These are phyloP conservation scores for Chlorops oryzae DNA, from an alignment of 1,140 invertebrate species.

Conservation along the genomic window DNA sequence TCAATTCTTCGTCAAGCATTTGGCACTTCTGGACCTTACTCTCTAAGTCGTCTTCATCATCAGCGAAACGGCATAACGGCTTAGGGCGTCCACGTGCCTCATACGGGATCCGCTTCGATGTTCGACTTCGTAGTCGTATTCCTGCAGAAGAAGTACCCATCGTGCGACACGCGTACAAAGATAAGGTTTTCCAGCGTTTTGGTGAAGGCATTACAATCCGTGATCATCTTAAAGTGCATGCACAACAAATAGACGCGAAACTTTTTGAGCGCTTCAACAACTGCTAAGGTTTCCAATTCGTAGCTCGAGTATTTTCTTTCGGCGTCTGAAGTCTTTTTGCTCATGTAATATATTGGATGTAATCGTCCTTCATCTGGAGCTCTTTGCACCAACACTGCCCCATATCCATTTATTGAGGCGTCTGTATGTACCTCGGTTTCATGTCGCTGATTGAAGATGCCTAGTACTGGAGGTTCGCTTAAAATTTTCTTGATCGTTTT, in stretches of 20 bases:
- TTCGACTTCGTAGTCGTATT: conserved; percentile 26
- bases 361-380: conserved; percentile 34
- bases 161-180: conserved; percentile 24
- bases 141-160: conserved; percentile 30
- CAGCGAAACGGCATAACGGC: conserved; percentile 18
- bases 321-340: conserved; percentile 38
- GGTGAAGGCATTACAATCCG: conserved; percentile 37
- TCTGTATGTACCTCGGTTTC: conserved; percentile 44
- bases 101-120: conserved; percentile 18
- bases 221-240: conserved; percentile 18
- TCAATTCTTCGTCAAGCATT: not conserved
- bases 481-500: conserved; percentile 11
- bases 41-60: not conserved
- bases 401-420: conserved; percentile 29
- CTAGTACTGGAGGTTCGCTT: conserved; percentile 32
- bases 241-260: conserved; percentile 25
- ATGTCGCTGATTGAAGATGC: conserved; percentile 28
- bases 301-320: conserved; percentile 39
- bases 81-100: conserved; percentile 31
- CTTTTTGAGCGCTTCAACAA: conserved; percentile 44
- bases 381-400: conserved; percentile 38
- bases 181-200: conserved; percentile 34
- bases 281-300: conserved; percentile 45
- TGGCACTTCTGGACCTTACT: not conserved
- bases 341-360: conserved; percentile 47